These are phyloP conservation scores for Austrolebias charrua DNA, from an alignment of 2,797 vertebrate genomes.

Conservation along the genomic window DNA sequence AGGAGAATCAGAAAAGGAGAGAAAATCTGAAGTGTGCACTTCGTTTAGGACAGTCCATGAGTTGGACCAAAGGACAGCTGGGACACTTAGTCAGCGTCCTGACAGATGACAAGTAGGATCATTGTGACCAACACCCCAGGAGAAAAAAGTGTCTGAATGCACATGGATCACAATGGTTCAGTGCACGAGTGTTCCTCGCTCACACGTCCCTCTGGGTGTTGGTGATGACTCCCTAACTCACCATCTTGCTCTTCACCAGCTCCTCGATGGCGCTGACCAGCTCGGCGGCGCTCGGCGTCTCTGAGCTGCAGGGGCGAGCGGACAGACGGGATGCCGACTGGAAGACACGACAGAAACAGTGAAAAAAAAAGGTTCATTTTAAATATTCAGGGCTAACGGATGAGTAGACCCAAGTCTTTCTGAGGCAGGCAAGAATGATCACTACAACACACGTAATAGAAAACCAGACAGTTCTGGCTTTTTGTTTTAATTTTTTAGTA, in stretches of 20 bases:
- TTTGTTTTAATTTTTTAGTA: too few species aligned
- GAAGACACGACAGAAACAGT: conserved; percentile 40
- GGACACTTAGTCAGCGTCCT: conserved; percentile 63
- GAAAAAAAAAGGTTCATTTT: background rate
- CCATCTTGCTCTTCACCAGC: conserved; percentile 99
- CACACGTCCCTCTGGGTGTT: conserved; percentile 35
- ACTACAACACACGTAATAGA: too few species aligned
- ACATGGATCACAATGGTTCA: conserved; percentile 26
- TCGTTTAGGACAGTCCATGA: conserved; percentile 40
- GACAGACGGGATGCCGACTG: conserved; percentile 90
- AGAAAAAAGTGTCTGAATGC: conserved; percentile 8
- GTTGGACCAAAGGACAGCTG: conserved; percentile 65
- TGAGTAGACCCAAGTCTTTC: conserved; percentile 23
- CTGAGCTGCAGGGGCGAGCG: conserved; percentile 91
- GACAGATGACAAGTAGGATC: conserved; percentile 63
- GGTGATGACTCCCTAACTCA: conserved; percentile 71
- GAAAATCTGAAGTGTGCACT: conserved; percentile 5
- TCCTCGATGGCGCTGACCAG: conserved; percentile 98
- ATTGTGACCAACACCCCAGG: conserved; percentile 50
- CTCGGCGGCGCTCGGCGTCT: conserved; percentile 96
- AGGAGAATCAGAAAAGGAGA: background rate
- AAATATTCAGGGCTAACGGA: background rate
- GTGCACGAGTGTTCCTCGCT: conserved; percentile 35
- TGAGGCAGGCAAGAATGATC: background rate
- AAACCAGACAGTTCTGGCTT: too few species aligned